Conservation (phyloP, 2,888 invertebrate genomes). For the Druceiella hillmani region DNA sequence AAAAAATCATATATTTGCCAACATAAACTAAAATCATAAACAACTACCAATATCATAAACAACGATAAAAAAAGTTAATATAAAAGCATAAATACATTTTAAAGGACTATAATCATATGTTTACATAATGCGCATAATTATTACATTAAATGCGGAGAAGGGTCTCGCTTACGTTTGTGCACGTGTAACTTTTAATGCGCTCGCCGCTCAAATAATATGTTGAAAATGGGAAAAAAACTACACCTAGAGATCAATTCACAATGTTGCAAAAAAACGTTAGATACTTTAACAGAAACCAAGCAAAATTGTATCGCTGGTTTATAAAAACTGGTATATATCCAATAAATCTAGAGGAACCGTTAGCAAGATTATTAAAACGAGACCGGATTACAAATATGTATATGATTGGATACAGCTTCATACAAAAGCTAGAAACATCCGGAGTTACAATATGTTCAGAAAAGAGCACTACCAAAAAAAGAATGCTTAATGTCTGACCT, state of each 20-base stretch:
- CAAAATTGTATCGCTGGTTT: too few relatives aligned
- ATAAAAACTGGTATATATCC: too few relatives aligned
- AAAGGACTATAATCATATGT: constrained; percentile 12
- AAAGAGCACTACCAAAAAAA: background rate
- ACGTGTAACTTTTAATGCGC: constrained; percentile 16
- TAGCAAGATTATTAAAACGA: too few relatives aligned
- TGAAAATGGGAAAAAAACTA: constrained; percentile 19
- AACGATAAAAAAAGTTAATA: too few relatives aligned
- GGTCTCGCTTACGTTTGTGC: constrained; percentile 16
- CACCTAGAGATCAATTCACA: too few relatives aligned
- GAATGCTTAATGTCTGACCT: background rate
- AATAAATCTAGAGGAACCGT: too few relatives aligned
- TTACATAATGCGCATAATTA: constrained; percentile 13
- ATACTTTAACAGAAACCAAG: too few relatives aligned
- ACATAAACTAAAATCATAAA: constrained; percentile 10
- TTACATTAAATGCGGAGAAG: constrained; percentile 14
- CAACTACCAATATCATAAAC: too few relatives aligned
- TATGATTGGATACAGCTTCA: too few relatives aligned
- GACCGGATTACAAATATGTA: too few relatives aligned
- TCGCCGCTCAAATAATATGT: constrained; percentile 15
- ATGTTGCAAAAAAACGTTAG: too few relatives aligned
- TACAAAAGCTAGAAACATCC: too few relatives aligned
- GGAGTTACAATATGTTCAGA: background rate
- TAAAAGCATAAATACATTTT: constrained; percentile 10
- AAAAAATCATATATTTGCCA: constrained; percentile 11